phyloP scores from a whole-genome alignment of 2,113 vertebrate species.

The Heterotis niloticus region DNA sequence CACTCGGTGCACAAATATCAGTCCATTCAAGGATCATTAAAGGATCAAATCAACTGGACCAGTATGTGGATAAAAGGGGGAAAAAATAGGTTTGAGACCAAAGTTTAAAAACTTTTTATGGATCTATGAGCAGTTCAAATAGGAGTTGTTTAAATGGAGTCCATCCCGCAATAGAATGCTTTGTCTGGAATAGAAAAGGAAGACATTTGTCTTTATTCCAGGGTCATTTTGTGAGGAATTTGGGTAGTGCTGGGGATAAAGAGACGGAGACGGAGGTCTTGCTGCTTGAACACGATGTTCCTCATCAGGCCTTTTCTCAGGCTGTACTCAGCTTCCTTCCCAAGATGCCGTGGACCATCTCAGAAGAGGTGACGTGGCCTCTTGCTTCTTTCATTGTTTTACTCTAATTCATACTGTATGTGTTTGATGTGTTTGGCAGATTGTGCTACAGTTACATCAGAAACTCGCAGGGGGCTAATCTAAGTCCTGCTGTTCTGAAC shows the following conservation, averaged over 20 bases:
- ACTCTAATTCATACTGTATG: too few relatives aligned
- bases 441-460: neutral
- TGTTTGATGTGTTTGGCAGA: too few relatives aligned
- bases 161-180: too few relatives aligned
- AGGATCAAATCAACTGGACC: too few relatives aligned
- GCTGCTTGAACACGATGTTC: conserved; percentile 92
- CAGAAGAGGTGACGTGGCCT: conserved; percentile 67
- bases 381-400: neutral
- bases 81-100: neutral
- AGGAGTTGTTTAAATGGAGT: too few relatives aligned
- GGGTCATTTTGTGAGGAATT: conserved; percentile 94
- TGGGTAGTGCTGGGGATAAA: conserved; percentile 86
- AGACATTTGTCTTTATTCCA: conserved; percentile 40
- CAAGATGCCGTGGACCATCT: conserved; percentile 89
- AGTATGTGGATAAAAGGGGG: too few relatives aligned
- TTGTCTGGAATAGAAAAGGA: neutral
- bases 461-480: neutral
- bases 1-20: neutral
- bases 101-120: neutral
- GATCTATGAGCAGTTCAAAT: too few relatives aligned
- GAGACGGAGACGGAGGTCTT: conserved; percentile 91
- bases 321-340: conserved; percentile 88
- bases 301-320: conserved; percentile 90
- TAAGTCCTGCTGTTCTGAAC: neutral
- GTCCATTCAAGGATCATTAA: neutral